Base-by-base conservation (phyloP, 2,797 vertebrate species). In the Melanotaenia maccullochi region DNA sequence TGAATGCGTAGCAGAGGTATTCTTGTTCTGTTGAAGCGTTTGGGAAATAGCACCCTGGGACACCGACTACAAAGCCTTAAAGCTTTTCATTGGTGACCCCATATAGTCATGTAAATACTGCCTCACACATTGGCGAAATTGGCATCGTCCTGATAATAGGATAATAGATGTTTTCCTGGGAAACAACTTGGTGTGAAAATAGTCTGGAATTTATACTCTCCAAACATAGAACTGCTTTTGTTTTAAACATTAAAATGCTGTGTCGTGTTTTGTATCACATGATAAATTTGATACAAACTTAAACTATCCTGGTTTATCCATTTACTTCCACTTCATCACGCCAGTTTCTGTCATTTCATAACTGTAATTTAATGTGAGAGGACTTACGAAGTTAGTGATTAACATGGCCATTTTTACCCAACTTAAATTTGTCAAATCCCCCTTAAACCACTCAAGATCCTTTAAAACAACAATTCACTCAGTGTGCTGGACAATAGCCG, bases 81-180 rank as follows among this genome's bases (percentile, higher is more conserved):
- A 94, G 86, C 86, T 77, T 88, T 93, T 92, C 81, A 89, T 82
- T 81, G 78, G 75, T 80, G 78, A 73, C 75, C 78, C 82, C 70
- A 84, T 88, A 94, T 90, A 94, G 93, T 90, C 90, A 93, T 94
- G 91, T 88, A 93, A 95, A 95, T 94, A 89, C 85, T 67, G 54
- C 83, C 85, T 90, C 87, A 92, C 93, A 94, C 94, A 68, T 90
- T 28, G 77, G 87, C 85, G 90, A 89, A 89, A 90, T 92, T 93
- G 88, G 78, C 93, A 92, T 75, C 65, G 55, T 59, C 51, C 72
- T 93, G 95, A 88, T 92, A 94, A 93, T 89, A 92, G 90, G 93
- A 93, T 92, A 90, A 91, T 92, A 92, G 92, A 90, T 92, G 92
- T 93, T 92, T 81, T 88, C 85, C 72, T 89, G 87, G 87, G 86